Base-by-base conservation (phyloP, 1,140 invertebrate species). In the Amyelois transitella region DNA sequence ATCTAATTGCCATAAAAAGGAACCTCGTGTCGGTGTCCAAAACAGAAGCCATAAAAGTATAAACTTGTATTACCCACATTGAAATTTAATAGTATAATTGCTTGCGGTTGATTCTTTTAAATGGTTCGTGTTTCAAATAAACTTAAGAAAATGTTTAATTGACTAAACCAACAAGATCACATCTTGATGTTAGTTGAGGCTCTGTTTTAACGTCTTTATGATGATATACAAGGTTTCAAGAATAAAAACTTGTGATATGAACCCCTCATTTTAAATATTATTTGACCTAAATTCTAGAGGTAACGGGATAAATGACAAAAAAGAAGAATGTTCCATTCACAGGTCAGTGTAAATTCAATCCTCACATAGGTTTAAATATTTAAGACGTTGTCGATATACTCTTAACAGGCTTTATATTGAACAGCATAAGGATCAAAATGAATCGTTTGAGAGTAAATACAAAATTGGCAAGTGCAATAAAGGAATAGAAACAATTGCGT, bases 401-500 rank as follows among this genome's bases (percentile, higher is more conserved):
- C n/a, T n/a, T n/a, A n/a, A n/a, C n/a, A n/a, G n/a, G n/a, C n/a
- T 24, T 24, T 8, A 24, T 38, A 14, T 8, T 14, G n/a, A n/a
- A n/a, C n/a, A 38, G 1, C 12, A 38, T 38, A 38, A 38, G 32
- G 32, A 14, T 14, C 17, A 38, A 38, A 38, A 38, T 38, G 32
- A 8, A 14, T 6, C 10, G 4, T 6, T 10, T 2, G n/a, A 38
- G 5, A 38, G 12, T 38, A 38, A 38, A 38, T n/a, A 38, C 17
- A 38, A 14, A 38, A 38, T 38, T 14, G 48, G 51, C 45, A 54
- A 14, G 58, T 60, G 57, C 63, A 65, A 71, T 69, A 69, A 69
- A 53, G 54, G 62, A 71, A 72, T 73, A 66, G 71, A 71, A 76
- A 81, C 77, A 78, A 81, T 78, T 76, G 72, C 73, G 75, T 76